Evolutionary conservation across 92 coral and sea anemone genomes (phyloP).

Genomic region (Virgularia gustaviana): DNA sequence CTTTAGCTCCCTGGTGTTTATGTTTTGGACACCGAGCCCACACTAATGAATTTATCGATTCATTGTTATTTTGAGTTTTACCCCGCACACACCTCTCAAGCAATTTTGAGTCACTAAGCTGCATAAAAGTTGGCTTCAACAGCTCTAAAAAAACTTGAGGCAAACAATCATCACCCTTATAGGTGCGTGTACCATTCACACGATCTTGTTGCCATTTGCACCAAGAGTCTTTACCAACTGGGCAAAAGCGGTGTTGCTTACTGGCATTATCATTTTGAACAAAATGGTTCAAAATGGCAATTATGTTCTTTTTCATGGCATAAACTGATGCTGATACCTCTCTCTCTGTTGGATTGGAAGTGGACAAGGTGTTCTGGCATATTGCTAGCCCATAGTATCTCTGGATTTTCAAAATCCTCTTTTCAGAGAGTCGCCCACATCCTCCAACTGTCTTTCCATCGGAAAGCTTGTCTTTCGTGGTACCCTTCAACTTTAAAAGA

Average conservation of each 20-base stretch:
- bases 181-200: slow-evolving; percentile 33
- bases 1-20: slow-evolving; percentile 45
- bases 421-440: slow-evolving; percentile 44
- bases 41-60: slow-evolving; percentile 43
- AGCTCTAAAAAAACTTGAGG: slow-evolving; percentile 33
- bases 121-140: slow-evolving; percentile 39
- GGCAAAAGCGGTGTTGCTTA: slow-evolving; percentile 59
- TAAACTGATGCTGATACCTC: slow-evolving; percentile 45
- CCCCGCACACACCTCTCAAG: slow-evolving; percentile 51
- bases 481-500: slow-evolving; percentile 47
- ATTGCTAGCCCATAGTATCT: slow-evolving; percentile 56
- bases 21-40: slow-evolving; percentile 52
- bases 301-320: slow-evolving; percentile 50
- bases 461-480: slow-evolving; percentile 48
- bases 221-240: slow-evolving; percentile 44
- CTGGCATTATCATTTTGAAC: slow-evolving; percentile 23
- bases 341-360: slow-evolving; percentile 45
- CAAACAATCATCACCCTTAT: slow-evolving; percentile 38
- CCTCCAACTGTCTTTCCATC: slow-evolving; percentile 59
- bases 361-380: slow-evolving; percentile 48
- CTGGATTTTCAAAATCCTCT: slow-evolving; percentile 48
- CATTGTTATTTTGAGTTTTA: slow-evolving; percentile 44
- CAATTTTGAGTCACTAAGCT: slow-evolving; percentile 51
- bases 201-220: slow-evolving; percentile 54
- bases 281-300: slow-evolving; percentile 47